Evolutionary conservation across 2,888 invertebrate species (phyloP).

Genomic region (Andrena camellia): DNA sequence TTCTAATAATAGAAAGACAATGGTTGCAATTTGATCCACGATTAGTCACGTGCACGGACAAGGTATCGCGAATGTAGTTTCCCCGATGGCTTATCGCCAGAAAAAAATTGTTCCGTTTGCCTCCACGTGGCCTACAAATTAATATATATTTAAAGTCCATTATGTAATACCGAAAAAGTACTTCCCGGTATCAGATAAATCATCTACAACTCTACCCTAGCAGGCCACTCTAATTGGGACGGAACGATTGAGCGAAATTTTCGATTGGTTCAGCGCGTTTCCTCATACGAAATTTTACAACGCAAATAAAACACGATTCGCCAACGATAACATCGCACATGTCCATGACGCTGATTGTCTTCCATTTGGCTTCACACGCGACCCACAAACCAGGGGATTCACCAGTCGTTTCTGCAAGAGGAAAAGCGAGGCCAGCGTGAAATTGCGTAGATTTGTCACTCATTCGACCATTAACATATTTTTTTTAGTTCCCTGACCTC

Average conservation of each 20-base stretch:
- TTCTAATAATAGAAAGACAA: background rate
- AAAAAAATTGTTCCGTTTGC: slow-evolving; percentile 1
- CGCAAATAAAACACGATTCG: slow-evolving; percentile 1
- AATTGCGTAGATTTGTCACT: background rate
- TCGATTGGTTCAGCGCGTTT: background rate
- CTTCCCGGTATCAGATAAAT: background rate
- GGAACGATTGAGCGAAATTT: background rate
- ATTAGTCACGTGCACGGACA: background rate
- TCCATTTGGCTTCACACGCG: slow-evolving; percentile 26
- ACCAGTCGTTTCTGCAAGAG: slow-evolving; percentile 43
- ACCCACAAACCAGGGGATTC: slow-evolving; percentile 51
- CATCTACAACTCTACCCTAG: background rate
- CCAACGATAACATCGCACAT: background rate
- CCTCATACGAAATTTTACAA: background rate
- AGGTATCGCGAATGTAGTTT: background rate
- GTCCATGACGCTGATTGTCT: slow-evolving; percentile 15
- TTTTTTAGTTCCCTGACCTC: background rate
- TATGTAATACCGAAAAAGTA: background rate
- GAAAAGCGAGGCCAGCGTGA: slow-evolving; percentile 30
- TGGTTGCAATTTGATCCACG: background rate
- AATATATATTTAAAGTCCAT: background rate
- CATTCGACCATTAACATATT: background rate
- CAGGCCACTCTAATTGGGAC: too few relatives aligned
- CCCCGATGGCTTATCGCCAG: background rate
- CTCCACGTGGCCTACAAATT: background rate